Percentiles rank a stretch among this genome's conserved stretches.
phyloP scores from a whole-genome alignment of 2,113 vertebrate genomes.

The Arizona elegans region DNA sequence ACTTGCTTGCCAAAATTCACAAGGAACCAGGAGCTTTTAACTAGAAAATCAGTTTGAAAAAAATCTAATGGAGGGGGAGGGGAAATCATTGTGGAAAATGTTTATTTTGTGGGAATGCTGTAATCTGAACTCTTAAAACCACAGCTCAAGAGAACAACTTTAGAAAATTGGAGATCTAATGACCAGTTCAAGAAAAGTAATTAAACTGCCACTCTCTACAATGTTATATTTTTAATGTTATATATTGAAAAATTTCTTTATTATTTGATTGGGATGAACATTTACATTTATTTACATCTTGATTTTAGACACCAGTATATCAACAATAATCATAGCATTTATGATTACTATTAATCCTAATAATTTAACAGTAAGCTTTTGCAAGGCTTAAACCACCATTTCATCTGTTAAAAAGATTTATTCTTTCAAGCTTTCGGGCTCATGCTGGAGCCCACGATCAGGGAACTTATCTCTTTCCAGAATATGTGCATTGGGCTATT shows the following conservation, averaged over 20 bases:
- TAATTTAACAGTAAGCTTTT: background rate
- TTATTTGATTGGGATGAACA: background rate
- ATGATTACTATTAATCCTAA: background rate
- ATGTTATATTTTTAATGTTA: background rate
- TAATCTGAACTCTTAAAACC: background rate
- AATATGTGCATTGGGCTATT: background rate
- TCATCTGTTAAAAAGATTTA: background rate
- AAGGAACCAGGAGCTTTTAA: background rate
- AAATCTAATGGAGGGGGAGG: background rate
- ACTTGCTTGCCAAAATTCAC: background rate
- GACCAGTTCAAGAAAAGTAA: background rate
- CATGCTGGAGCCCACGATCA: background rate
- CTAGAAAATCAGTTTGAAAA: background rate
- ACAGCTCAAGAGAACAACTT: background rate
- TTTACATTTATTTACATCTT: background rate
- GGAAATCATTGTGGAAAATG: background rate
- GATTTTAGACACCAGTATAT: background rate
- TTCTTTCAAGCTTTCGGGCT: background rate
- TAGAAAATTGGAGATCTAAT: background rate
- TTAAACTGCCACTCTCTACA: background rate
- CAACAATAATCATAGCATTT: background rate
- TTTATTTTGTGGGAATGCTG: background rate
- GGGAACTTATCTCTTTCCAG: background rate
- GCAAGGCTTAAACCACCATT: background rate
- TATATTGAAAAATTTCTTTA: background rate